Conservation (phyloP, 2,888 invertebrate genomes). For the Chalcis sispes region DNA sequence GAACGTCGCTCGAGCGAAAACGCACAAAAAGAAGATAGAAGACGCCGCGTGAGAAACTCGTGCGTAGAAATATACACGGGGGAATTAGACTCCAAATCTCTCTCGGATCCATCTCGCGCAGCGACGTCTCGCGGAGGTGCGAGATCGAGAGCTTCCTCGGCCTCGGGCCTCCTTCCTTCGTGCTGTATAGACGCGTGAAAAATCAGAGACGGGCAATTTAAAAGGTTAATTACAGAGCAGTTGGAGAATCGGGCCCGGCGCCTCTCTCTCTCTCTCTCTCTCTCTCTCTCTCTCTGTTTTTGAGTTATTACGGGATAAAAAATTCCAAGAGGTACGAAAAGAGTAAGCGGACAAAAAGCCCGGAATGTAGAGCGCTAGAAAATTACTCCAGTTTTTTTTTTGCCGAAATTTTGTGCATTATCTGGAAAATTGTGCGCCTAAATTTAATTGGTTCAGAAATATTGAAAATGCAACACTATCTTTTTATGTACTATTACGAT, state of each 20-base stretch:
- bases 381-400: conserved; percentile 36
- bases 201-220: conserved; percentile 62
- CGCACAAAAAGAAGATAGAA: background rate
- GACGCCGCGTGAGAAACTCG: background rate
- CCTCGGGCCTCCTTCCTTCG: background rate
- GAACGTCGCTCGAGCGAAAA: background rate
- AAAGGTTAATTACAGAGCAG: conserved; percentile 63
- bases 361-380: conserved; percentile 46
- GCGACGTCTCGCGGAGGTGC: conserved; percentile 1
- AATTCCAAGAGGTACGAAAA: background rate
- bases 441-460: conserved; percentile 20
- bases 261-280: background rate
- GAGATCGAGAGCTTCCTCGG: no score
- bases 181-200: conserved; percentile 26
- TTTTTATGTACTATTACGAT: no score
- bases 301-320: conserved; percentile 30
- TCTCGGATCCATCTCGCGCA: no score
- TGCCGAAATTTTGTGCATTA: background rate
- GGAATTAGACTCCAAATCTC: no score
- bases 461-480: no score
- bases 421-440: background rate
- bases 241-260: conserved; percentile 10
- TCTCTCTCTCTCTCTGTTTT: background rate
- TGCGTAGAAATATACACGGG: background rate
- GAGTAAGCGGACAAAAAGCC: conserved; percentile 36